A percentile compares a stretch with the other conserved stretches of the same genome.
Evolutionary conservation across 2,888 invertebrate species (phyloP).

Genomic region (Papilio elwesi): DNA sequence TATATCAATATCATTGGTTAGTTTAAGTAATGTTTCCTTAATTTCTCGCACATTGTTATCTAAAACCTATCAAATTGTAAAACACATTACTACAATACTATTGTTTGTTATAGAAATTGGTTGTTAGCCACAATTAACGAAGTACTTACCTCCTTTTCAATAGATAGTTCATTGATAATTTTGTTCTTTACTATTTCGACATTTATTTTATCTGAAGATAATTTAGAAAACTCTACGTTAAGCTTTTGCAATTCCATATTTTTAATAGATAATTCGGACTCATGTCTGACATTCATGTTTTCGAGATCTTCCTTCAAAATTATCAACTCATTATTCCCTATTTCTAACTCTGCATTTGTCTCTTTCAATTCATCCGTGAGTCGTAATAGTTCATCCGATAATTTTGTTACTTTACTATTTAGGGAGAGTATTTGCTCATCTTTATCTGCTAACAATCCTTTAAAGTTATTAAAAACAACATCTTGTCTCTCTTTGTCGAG

Average conservation of each 20-base stretch:
- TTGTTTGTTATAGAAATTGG: constrained; percentile 49
- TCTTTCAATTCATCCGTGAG: constrained; percentile 68
- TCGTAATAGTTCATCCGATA: constrained; percentile 57
- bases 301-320: constrained; percentile 65
- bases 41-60: constrained; percentile 57
- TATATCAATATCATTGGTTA: constrained; percentile 45
- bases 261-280: constrained; percentile 59
- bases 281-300: constrained; percentile 55
- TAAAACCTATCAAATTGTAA: constrained; percentile 62
- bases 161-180: constrained; percentile 49
- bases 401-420: constrained; percentile 70
- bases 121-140: constrained; percentile 6
- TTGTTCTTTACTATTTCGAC: constrained; percentile 55
- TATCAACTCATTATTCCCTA: constrained; percentile 65
- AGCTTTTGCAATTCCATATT: constrained; percentile 64
- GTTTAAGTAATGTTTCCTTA: constrained; percentile 51
- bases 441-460: constrained; percentile 63
- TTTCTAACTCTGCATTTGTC: constrained; percentile 69
- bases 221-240: constrained; percentile 56
- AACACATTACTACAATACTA: constrained; percentile 41
- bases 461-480: constrained; percentile 63
- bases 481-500: constrained; percentile 56
- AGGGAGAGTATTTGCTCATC: constrained; percentile 64
- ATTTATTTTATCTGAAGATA: constrained; percentile 51
- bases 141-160: constrained; percentile 71